Evolutionary conservation across 2,888 invertebrate species (phyloP), one percentile per base, ranked within the genome.

Genomic region (Temnothorax rugatulus): DNA sequence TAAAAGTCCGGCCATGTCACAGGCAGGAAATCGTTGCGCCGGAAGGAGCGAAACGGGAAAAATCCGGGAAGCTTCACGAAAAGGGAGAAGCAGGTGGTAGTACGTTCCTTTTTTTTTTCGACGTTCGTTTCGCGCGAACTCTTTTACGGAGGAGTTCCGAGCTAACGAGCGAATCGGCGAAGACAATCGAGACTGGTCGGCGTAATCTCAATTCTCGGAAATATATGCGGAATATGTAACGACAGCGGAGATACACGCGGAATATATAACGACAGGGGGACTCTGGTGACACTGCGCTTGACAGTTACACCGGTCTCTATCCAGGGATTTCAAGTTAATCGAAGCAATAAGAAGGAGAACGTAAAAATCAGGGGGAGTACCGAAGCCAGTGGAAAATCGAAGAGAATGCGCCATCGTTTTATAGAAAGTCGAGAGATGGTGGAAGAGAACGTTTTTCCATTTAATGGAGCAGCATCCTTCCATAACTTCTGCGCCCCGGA

Each of bases 1-100:
- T 93, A 92, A 92, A 92, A 93, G 91, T 93, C 91, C 88, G 87
- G 88, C 89, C 89, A 88, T 92, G 93, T 91, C 92, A 91, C 83
- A 86, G 90, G 87, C 89, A 90, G 91, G 83, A 90, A 91, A 91
- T 91, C 90, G 90, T 87, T 84, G 84, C 84, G 89, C 87, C 87
- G 84, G 86, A 88, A 91, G 88, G 83, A 90, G 84, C 88, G 88
- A 88, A 87, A 89, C 89, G 87, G 81, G 69, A 84, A 88, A 85
- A 89, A 84, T 76, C 84, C 83, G 77, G 82, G 75, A 87, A 84
- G 81, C 76, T 81, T 44, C 57, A 44, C 50, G 64, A 63, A 71
- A 68, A 82, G 41, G 47, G 69, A 52, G 68, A 63, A 63, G 50
- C 79, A 71, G 79, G 71, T 81, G 79, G 71, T 59, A 18, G 21